These are phyloP conservation scores for Keiferia lycopersicella DNA, from an alignment of 2,888 invertebrate species.

Conservation along the genomic window DNA sequence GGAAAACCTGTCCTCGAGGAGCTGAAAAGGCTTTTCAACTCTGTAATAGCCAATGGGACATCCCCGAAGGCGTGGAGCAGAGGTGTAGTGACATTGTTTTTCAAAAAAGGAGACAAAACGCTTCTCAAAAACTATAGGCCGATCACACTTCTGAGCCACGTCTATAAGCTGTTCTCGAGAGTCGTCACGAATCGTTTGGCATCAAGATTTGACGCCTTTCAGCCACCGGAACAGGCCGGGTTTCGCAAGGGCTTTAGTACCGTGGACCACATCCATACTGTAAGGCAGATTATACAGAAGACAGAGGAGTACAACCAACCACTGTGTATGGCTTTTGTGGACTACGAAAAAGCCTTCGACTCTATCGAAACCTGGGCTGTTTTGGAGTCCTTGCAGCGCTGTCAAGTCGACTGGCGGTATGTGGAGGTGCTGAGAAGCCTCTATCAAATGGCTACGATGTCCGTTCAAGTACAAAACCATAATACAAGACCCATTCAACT, in stretches of 20 bases:
- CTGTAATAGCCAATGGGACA: neutral
- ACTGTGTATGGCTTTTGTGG: constrained; percentile 3
- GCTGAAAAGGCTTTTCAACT: neutral
- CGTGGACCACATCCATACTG: neutral
- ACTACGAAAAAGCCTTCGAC: constrained; percentile 14
- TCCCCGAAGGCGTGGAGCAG: neutral
- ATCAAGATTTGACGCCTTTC: neutral
- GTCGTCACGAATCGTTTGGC: neutral
- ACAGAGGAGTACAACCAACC: too few relatives aligned
- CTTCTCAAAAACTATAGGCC: neutral
- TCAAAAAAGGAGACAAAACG: neutral
- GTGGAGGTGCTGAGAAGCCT: neutral
- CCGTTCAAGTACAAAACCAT: neutral
- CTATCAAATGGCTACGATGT: neutral
- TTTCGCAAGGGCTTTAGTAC: neutral
- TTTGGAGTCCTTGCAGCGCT: neutral
- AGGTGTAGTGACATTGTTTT: neutral
- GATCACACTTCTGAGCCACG: constrained; percentile 11
- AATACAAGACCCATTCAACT: constrained; percentile 14
- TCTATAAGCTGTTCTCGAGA: constrained; percentile 8
- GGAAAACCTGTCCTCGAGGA: too few relatives aligned
- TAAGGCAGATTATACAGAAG: too few relatives aligned
- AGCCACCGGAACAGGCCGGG: neutral
- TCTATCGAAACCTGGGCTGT: constrained; percentile 1
- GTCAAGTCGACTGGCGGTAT: neutral